Base-by-base conservation (phyloP, 2,888 invertebrate species). In the Ennomos quercinarius region DNA sequence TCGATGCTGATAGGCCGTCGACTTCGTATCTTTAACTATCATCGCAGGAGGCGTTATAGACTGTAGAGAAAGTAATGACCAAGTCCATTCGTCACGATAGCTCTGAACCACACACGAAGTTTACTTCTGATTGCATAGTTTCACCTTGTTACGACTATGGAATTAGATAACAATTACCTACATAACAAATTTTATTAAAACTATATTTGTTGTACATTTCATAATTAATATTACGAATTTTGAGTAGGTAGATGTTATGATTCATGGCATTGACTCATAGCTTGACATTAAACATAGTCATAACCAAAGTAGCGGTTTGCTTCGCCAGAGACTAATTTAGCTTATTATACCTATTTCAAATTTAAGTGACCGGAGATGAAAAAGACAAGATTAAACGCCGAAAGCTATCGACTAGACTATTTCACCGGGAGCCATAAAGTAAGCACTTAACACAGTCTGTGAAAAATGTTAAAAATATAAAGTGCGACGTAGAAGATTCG, bases 401-500 rank as follows among this genome's bases (percentile, higher is more conserved):
- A 54, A 47, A 56, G 57, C 49, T 50, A 64, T 51, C 39, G 53
- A 13, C 40, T 37, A 37, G 51, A 59, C 57, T 64, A 59, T 64
- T 59, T 60, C 42, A 68, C 60, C 48, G 59, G 65, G 60, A 67
- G 64, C 68, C 70, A 73, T 73, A 71, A 73, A 79, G 68, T 71
- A 71, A 74, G 70, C 69, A 77, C 70, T 72, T 72, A 75, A 66
- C 68, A 58, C 61, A 70, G 74, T 67, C 73, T 78, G 78, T 85
- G 80, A 83, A 83, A 86, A 84, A 87, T 83, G 83, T 84, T 85
- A 83, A 81, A 87, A 87, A 86, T 84, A 87, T 83, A 85, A 84
- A 84, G 81, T 84, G 86, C 85, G 84, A 85, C 84, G 82, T 84
- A 73, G 83, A 85, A 86, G 85, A 90, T 88, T 86, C 89, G 89